A percentile compares a stretch with the other conserved stretches of the same genome.
phyloP scores from a whole-genome alignment of 2,888 invertebrate species.

The Gnatocerus cornutus region DNA sequence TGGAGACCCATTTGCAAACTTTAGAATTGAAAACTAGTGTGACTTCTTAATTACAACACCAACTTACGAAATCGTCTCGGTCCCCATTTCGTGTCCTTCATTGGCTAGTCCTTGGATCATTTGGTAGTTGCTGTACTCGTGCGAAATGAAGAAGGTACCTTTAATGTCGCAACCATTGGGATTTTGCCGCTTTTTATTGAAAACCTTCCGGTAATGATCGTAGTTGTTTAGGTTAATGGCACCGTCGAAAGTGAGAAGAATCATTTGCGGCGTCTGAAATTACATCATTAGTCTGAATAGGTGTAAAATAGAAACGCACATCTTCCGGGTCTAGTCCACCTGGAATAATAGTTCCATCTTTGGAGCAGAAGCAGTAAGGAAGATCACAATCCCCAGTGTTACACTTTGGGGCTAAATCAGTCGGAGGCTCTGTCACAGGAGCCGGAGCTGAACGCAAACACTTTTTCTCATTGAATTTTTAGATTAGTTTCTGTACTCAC shows the following conservation, averaged over 20 bases:
- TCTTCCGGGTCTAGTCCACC: conserved; percentile 88
- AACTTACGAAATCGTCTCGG: conserved; percentile 83
- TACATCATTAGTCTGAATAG: background rate
- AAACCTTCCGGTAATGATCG: conserved; percentile 89
- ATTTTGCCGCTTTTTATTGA: conserved; percentile 85
- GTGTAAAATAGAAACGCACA: conserved; percentile 72
- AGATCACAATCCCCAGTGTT: conserved; percentile 83
- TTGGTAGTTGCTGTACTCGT: conserved; percentile 94
- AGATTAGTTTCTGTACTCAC: conserved; percentile 69
- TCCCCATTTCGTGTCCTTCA: conserved; percentile 89
- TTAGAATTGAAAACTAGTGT: conserved; percentile 12
- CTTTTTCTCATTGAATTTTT: conserved; percentile 29
- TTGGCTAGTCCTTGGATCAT: conserved; percentile 92
- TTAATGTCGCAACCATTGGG: conserved; percentile 91
- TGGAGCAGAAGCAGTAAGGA: conserved; percentile 94
- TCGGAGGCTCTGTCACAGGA: conserved; percentile 86
- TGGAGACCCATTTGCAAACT: conserved; percentile 88
- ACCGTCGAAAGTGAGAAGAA: conserved; percentile 93
- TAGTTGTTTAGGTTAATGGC: conserved; percentile 94
- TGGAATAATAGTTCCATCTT: conserved; percentile 91
- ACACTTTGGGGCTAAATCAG: conserved; percentile 87
- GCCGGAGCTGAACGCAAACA: conserved; percentile 78
- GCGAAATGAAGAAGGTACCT: conserved; percentile 95
- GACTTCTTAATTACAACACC: background rate
- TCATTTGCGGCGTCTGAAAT: conserved; percentile 92